Base-by-base conservation (phyloP, 2,113 vertebrate species). In the Myxocyprinus asiaticus region DNA sequence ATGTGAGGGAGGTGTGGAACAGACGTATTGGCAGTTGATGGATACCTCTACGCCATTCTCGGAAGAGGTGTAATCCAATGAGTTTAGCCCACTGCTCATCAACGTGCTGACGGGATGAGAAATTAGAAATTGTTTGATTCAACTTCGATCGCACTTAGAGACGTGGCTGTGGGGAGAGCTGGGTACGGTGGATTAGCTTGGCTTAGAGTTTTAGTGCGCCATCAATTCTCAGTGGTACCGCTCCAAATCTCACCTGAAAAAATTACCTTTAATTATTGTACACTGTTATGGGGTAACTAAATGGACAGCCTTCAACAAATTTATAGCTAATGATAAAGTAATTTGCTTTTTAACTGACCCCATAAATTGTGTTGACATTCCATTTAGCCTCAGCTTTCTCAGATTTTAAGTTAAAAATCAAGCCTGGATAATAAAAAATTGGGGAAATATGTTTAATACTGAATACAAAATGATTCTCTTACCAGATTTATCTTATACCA, bases 341-440 rank as follows among this genome's bases (percentile, higher is more conserved):
- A 78, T 82, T 63, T 56, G 50, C 71, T 66, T 82, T 59, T 74
- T n/a, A 12, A 14, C 42, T 47, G 47, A 64, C 62, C 62, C 69
- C 61, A 17, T 61, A 76, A 77, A 59, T 51, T 55, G 68, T 65
- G 77, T 47, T 79, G 77, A 79, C 68, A 62, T 79, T 71, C 22
- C 50, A 66, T 78, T 78, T 78, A 82, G 62, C 55, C 45, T 55
- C 8, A 43, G 48, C 50, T 65, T 72, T 42, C 22, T 70, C 7
- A 59, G 55, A 22, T 45, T 48, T 33, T 33, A 33, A 33, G 22
- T 33, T 1, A 33, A 33, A 33, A 33, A 33, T 33, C 22, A 33
- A 33, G 22, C 1, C 22, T 33, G 3, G 22, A 33, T 33, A 33
- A 33, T 33, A 33, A 33, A 33, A 33, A 1, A 33, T 33, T 33